Evolutionary conservation across 2,113 vertebrate genomes (phyloP).

Genomic region (Dipodomys spectabilis): DNA sequence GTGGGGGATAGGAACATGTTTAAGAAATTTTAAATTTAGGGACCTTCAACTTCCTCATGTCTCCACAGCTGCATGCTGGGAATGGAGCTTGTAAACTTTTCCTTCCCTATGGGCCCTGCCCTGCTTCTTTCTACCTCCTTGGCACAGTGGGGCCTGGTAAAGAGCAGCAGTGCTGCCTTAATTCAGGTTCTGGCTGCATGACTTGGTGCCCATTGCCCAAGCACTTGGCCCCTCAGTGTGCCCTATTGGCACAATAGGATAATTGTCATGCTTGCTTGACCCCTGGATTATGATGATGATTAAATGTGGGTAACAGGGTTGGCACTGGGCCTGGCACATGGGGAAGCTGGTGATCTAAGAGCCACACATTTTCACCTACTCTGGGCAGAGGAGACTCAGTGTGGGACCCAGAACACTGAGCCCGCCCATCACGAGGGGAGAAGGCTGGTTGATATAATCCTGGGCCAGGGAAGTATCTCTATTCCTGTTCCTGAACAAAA

Average conservation of each 20-base stretch:
- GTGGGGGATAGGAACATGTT: too few species aligned
- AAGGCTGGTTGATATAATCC: neutral
- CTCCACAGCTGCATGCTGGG: neutral
- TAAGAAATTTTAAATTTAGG: neutral
- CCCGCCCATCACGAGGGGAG: neutral
- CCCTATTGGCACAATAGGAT: neutral
- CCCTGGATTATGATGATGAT: neutral
- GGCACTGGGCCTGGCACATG: neutral
- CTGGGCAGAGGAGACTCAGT: neutral
- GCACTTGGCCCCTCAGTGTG: neutral
- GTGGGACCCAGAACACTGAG: fast-evolving
- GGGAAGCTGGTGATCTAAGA: neutral
- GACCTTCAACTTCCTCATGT: neutral
- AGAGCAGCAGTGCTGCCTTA: neutral
- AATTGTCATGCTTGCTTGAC: too few species aligned
- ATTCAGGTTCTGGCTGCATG: neutral
- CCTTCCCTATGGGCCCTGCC: neutral
- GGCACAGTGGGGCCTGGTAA: neutral
- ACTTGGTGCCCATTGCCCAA: neutral
- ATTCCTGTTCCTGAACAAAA: neutral
- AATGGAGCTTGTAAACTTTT: neutral
- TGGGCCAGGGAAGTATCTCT: neutral
- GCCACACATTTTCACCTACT: neutral
- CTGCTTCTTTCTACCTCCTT: neutral
- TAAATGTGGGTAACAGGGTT: neutral